A percentile compares a stretch with the other conserved stretches of the same genome.
These are phyloP conservation scores for Drosophila peninsularis DNA, from an alignment of 2,888 invertebrate genomes.

Conservation along the genomic window DNA sequence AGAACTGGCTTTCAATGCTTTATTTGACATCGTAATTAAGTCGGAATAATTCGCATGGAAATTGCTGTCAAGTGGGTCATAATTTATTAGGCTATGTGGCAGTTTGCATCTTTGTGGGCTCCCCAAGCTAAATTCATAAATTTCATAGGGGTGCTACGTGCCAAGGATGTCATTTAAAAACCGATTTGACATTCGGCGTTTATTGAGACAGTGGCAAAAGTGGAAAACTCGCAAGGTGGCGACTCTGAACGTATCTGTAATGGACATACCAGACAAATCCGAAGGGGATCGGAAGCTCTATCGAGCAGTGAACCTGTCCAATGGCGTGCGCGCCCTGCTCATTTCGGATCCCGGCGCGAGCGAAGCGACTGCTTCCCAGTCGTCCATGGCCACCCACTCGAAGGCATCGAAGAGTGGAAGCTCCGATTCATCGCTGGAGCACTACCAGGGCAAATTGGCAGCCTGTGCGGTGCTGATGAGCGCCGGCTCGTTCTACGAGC, in stretches of 20 bases:
- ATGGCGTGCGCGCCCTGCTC: conserved; percentile 90
- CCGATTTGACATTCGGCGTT: conserved; percentile 15
- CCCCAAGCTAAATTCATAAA: conserved; percentile 37
- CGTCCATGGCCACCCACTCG: background rate
- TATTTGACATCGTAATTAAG: conserved; percentile 76
- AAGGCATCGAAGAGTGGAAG: background rate
- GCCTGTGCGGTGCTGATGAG: conserved; percentile 91
- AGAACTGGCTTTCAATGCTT: conserved; percentile 47
- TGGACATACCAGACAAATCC: conserved; percentile 89
- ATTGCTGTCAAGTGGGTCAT: conserved; percentile 68
- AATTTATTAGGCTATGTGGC: conserved; percentile 58
- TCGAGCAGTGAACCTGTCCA: conserved; percentile 88
- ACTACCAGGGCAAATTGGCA: conserved; percentile 85
- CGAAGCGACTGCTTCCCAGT: background rate
- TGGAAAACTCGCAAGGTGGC: conserved; percentile 21
- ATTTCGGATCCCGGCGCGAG: conserved; percentile 87
- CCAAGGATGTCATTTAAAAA: conserved; percentile 40
- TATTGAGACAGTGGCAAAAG: conserved; percentile 35
- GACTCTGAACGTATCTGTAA: conserved; percentile 59
- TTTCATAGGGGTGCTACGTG: conserved; percentile 12
- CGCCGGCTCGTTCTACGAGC: conserved; percentile 93
- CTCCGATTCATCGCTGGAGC: conserved; percentile 41
- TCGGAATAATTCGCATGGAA: conserved; percentile 69
- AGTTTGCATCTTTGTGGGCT: conserved; percentile 29
- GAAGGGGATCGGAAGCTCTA: conserved; percentile 91